A percentile compares a stretch with the other conserved stretches of the same genome.
Evolutionary conservation across 2,888 invertebrate genomes (phyloP).

Genomic region (Trimorus sp.): DNA sequence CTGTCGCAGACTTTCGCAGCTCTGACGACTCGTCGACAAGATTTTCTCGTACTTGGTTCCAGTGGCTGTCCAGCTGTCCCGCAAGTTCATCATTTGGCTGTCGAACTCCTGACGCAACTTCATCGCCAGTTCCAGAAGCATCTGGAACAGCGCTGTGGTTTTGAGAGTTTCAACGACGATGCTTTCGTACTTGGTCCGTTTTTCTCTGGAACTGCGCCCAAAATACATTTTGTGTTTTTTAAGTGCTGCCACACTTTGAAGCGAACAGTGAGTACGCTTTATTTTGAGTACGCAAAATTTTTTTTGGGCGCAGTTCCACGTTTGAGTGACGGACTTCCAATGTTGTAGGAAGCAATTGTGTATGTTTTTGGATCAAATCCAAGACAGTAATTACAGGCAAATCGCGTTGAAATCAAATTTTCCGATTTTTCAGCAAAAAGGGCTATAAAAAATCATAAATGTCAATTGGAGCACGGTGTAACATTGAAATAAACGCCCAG

Average conservation of each 20-base stretch:
- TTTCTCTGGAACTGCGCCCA: too few species aligned
- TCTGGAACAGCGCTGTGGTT: slow-evolving; percentile 62
- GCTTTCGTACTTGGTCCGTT: slow-evolving; percentile 44
- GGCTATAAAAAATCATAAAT: neutral
- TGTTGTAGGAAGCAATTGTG: neutral
- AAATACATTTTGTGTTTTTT: too few species aligned
- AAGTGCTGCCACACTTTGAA: too few species aligned
- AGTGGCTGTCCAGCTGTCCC: slow-evolving; percentile 18
- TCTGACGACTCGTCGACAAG: slow-evolving; percentile 4
- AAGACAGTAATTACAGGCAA: neutral
- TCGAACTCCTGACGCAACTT: slow-evolving; percentile 64
- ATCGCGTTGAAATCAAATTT: neutral
- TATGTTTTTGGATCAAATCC: neutral
- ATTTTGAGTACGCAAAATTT: too few species aligned
- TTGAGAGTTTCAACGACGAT: slow-evolving; percentile 36
- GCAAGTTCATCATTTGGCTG: slow-evolving; percentile 26
- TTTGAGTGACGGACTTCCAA: neutral
- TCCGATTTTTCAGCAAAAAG: neutral
- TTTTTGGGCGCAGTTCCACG: neutral
- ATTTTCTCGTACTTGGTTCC: slow-evolving; percentile 15
- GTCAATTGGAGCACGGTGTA: neutral
- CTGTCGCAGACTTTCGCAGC: slow-evolving; percentile 14
- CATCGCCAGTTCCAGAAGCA: slow-evolving; percentile 55
- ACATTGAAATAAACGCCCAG: neutral
- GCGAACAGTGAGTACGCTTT: too few species aligned